Conservation (phyloP, 2,113 vertebrate genomes). For the Corynorhinus townsendii region DNA sequence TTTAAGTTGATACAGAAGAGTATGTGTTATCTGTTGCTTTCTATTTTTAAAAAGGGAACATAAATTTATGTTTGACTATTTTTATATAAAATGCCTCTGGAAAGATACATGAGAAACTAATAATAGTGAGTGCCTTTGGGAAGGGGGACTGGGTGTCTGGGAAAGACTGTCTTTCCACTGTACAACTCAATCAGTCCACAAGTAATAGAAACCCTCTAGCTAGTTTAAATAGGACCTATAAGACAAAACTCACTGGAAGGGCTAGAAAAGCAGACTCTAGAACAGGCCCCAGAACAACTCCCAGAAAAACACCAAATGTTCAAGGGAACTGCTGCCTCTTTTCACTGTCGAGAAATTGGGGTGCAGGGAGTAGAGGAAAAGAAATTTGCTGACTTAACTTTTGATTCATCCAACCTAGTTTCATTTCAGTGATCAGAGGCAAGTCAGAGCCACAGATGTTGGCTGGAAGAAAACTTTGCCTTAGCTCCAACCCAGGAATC, state of each 20-base stretch:
- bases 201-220: not conserved
- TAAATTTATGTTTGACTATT: not conserved
- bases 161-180: not conserved
- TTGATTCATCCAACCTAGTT: not conserved
- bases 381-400: not conserved
- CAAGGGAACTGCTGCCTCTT: not conserved
- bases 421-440: not conserved
- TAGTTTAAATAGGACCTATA: not conserved
- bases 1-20: not conserved
- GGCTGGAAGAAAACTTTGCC: not conserved
- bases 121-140: not conserved
- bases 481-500: not conserved
- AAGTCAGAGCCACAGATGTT: not conserved
- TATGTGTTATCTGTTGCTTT: not conserved
- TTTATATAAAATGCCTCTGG: not conserved
- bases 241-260: not conserved
- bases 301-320: not conserved
- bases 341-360: not conserved
- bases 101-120: not conserved
- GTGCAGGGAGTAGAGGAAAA: not conserved
- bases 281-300: not conserved
- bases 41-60: not conserved
- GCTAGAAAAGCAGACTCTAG: not conserved
- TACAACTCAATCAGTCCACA: not conserved
- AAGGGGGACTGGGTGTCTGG: not conserved